These are phyloP conservation scores for Erpornis zantholeuca DNA, from an alignment of 2,113 vertebrate species.

Conservation along the genomic window DNA sequence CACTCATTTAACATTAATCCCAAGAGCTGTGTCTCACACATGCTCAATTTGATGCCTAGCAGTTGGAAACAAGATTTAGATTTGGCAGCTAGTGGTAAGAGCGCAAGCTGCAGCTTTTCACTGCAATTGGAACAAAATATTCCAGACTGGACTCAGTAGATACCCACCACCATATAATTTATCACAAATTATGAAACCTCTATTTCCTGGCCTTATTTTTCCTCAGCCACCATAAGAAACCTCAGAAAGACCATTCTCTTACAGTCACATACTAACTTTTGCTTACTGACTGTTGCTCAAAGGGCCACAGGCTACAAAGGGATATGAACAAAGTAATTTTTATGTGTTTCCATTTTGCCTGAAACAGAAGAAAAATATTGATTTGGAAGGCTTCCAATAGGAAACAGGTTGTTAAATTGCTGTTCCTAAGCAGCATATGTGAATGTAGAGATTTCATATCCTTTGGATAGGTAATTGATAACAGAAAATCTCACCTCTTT, in stretches of 20 bases:
- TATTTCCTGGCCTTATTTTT: neutral
- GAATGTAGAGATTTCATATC: neutral
- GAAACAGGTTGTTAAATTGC: neutral
- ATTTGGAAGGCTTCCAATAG: constrained; percentile 11
- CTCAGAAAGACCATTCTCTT: neutral
- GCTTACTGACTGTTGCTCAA: neutral
- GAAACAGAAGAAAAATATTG: constrained; percentile 11
- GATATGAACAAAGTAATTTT: neutral
- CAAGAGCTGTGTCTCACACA: constrained; percentile 33
- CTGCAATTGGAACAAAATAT: neutral
- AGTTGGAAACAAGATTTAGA: constrained; percentile 44
- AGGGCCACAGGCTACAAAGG: neutral
- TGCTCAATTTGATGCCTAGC: constrained; percentile 47
- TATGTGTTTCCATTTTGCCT: neutral
- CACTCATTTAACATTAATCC: constrained; percentile 65
- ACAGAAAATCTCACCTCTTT: neutral
- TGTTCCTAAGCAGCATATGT: neutral
- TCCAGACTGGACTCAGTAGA: neutral
- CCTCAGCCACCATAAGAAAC: neutral
- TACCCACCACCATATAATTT: neutral
- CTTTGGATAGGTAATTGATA: neutral
- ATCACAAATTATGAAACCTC: neutral
- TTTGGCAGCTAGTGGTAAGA: constrained; percentile 16
- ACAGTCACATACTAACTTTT: neutral
- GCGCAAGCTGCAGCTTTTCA: constrained; percentile 6